Evolutionary conservation across 2,113 vertebrate species (phyloP), one percentile per base, ranked within the genome.

Genomic region (Tetrao urogallus): DNA sequence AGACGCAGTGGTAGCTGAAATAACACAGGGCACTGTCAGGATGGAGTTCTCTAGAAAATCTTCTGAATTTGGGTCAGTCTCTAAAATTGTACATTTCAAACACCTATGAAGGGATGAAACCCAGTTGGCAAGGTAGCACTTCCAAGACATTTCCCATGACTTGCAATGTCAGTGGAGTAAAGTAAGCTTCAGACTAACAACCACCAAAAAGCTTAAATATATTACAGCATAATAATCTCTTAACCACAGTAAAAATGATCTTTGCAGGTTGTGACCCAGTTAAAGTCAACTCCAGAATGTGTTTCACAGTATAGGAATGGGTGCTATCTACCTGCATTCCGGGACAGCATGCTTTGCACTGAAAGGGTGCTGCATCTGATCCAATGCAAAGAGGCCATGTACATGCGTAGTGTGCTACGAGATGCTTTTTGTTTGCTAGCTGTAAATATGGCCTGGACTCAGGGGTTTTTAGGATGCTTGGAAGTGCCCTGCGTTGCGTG

Each of bases 331-430:
- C 30, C 50, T 14, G 54, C 36, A 0, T 21, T 43, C 17, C 6
- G 28, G 80, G 20, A 4, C 25, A 11, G 2, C 1, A 3, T 1
- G 2, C 22, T 34, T 28, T 16, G 2, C 2, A 0, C 13, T 12
- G 36, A 14, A 14, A 13, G 14, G 5, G 2, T 0, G 1, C 0
- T 1, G 3, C 25, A 1, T 22, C 6, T 0, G 43, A 8, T 84
- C 38, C 21, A 4, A 32, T 57, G 60, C 40, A 8, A n/a, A 45
- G 36, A 12, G 11, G 42, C 34, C 34, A 11, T 4, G 34, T 63
- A 27, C 13, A 27, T 16, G 15, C 18, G 17, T 12, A 64, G 36
- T 8, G 17, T 40, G 61, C 61, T 28, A 6, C 13, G 61, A 28
- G 38, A 30, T 28, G 17, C 52, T 54, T 28, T 18, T 45, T 3